Conservation (phyloP, 2,797 vertebrate genomes). For the Bovichtus variegatus region DNA sequence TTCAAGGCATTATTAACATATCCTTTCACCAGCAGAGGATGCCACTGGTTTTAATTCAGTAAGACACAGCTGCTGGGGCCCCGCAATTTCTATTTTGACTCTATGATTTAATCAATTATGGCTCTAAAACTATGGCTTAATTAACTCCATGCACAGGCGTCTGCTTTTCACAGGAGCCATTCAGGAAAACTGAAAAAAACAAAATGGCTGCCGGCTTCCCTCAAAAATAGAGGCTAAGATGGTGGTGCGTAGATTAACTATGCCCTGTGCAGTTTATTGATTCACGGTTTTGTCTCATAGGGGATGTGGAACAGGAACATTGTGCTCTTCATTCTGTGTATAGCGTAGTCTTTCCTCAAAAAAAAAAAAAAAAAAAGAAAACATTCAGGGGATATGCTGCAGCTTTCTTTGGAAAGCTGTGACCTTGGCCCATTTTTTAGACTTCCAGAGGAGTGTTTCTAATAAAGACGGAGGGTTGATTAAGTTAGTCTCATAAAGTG, state of each 20-base stretch:
- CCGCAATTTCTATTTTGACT: constrained; percentile 82
- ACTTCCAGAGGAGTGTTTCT: constrained; percentile 45
- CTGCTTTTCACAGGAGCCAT: constrained; percentile 74
- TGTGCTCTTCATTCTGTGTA: constrained; percentile 44
- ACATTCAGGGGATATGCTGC: constrained; percentile 43
- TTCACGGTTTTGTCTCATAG: constrained; percentile 68
- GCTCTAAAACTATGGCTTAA: constrained; percentile 82
- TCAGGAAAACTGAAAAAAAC: constrained; percentile 70
- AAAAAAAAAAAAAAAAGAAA: constrained; percentile 19
- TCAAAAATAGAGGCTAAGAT: constrained; percentile 76
- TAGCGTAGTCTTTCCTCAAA: constrained; percentile 29
- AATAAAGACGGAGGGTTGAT: constrained; percentile 49
- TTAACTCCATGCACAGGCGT: constrained; percentile 79
- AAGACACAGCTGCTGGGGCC: constrained; percentile 80
- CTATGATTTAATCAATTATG: constrained; percentile 85
- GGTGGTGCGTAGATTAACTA: constrained; percentile 76
- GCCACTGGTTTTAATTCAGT: constrained; percentile 81
- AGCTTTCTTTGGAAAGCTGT: constrained; percentile 57
- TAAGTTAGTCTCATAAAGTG: constrained; percentile 51
- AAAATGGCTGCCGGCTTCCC: constrained; percentile 83
- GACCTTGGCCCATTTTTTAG: constrained; percentile 74
- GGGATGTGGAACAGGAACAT: constrained; percentile 65
- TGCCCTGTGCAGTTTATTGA: constrained; percentile 71
- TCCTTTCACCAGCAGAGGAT: constrained; percentile 81
- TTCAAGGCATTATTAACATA: constrained; percentile 83